phyloP scores from a whole-genome alignment of 2,888 invertebrate genomes.

The Agelastica alni region DNA sequence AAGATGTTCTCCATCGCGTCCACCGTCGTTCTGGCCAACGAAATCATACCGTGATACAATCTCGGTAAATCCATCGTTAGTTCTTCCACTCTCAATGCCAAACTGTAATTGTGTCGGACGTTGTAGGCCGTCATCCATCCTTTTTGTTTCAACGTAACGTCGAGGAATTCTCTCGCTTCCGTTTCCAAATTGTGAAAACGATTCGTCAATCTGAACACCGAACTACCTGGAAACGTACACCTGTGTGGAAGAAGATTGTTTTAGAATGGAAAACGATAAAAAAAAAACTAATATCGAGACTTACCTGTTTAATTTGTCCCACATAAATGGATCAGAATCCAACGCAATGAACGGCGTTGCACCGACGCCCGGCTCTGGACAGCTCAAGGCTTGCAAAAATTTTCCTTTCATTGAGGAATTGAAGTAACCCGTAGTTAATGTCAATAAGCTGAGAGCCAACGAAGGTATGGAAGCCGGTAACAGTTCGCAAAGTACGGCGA shows the following conservation, averaged over 20 bases:
- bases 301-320: slow-evolving; percentile 62
- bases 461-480: slow-evolving; percentile 68
- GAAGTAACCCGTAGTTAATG: slow-evolving; percentile 65
- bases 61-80: slow-evolving; percentile 62
- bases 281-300: not conserved
- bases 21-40: slow-evolving; percentile 61
- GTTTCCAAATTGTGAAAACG: slow-evolving; percentile 55
- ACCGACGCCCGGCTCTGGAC: slow-evolving; percentile 54
- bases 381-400: slow-evolving; percentile 60
- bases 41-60: slow-evolving; percentile 63
- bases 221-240: slow-evolving; percentile 69
- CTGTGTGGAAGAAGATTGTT: not conserved
- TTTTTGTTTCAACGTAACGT: slow-evolving; percentile 49
- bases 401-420: slow-evolving; percentile 59
- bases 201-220: slow-evolving; percentile 59
- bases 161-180: slow-evolving; percentile 55
- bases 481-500: slow-evolving; percentile 71
- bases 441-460: slow-evolving; percentile 65
- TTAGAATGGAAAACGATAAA: not conserved
- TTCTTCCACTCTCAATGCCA: slow-evolving; percentile 68
- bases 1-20: slow-evolving; percentile 64
- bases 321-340: slow-evolving; percentile 65
- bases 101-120: slow-evolving; percentile 69
- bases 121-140: slow-evolving; percentile 76
- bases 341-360: slow-evolving; percentile 61